phyloP scores from a whole-genome alignment of 2,888 invertebrate species.

The Cephus spinipes region DNA sequence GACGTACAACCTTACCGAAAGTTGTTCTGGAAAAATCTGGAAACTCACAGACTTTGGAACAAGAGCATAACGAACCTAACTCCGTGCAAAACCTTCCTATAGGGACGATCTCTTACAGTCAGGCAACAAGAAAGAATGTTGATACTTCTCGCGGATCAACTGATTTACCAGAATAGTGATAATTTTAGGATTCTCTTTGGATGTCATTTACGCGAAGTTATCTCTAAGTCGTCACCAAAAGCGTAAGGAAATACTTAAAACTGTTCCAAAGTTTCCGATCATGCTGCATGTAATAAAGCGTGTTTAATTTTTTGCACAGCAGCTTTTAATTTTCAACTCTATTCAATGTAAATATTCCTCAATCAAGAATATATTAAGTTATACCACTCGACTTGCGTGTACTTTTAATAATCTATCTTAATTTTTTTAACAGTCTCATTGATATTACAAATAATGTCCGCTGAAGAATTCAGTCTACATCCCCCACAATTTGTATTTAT shows the following conservation, averaged over 20 bases:
- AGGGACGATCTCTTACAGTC: conserved; percentile 25
- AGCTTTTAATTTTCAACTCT: neutral
- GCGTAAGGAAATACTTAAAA: conserved; percentile 25
- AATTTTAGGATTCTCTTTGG: neutral
- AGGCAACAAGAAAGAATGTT: conserved; percentile 29
- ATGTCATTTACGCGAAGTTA: neutral
- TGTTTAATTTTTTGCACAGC: neutral
- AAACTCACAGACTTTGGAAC: conserved; percentile 2
- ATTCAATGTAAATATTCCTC: conserved; percentile 48
- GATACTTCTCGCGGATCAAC: conserved; percentile 20
- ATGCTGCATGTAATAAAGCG: neutral
- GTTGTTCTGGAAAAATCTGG: neutral
- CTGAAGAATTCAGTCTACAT: too few species aligned
- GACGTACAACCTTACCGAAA: conserved; percentile 4
- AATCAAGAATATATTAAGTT: conserved; percentile 34
- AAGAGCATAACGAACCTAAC: neutral
- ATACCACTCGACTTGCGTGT: neutral
- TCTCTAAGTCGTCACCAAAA: neutral
- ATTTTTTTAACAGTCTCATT: neutral
- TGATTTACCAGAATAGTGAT: conserved; percentile 16
- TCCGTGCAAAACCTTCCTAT: conserved; percentile 22
- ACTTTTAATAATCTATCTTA: neutral
- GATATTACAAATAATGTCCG: neutral
- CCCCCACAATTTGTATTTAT: too few species aligned
- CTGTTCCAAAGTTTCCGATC: conserved; percentile 13